A percentile compares a stretch with the other conserved stretches of the same genome.
phyloP scores from a whole-genome alignment of 2,797 vertebrate species.

The Petrocephalus sullivani region DNA sequence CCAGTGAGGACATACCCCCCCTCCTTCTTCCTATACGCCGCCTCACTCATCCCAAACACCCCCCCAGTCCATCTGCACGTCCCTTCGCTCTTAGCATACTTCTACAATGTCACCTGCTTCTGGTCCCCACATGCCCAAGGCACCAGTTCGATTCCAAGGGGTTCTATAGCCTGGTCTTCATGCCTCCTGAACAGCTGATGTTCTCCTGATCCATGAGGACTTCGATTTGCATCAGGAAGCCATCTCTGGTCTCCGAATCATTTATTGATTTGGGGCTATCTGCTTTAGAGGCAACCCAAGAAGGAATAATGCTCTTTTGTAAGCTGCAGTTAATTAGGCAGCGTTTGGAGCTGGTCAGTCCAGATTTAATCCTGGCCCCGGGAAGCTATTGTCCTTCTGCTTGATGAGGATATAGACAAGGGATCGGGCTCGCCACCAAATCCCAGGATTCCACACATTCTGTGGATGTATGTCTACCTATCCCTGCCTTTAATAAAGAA shows the following conservation, averaged over 20 bases:
- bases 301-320: slow-evolving; percentile 63
- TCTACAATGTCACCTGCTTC: not conserved
- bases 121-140: not conserved
- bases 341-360: slow-evolving; percentile 79
- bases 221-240: not conserved
- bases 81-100: not conserved
- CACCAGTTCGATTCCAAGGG: not conserved
- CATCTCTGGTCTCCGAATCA: not conserved
- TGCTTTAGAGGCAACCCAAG: not conserved
- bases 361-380: slow-evolving; percentile 74
- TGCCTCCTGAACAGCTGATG: not conserved
- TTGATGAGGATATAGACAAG: slow-evolving; percentile 55
- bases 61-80: not conserved
- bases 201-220: not conserved
- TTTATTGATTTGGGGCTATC: not conserved
- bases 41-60: not conserved
- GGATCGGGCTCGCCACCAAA: not conserved
- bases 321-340: slow-evolving; percentile 76
- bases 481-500: not conserved
- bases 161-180: not conserved
- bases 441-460: not conserved
- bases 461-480: not conserved
- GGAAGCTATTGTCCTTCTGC: slow-evolving; percentile 72
- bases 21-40: not conserved
- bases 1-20: not conserved